Percentiles rank a stretch among this genome's conserved stretches.
Conservation (phyloP, 2,797 vertebrate genomes). For the Morus bassanus region DNA sequence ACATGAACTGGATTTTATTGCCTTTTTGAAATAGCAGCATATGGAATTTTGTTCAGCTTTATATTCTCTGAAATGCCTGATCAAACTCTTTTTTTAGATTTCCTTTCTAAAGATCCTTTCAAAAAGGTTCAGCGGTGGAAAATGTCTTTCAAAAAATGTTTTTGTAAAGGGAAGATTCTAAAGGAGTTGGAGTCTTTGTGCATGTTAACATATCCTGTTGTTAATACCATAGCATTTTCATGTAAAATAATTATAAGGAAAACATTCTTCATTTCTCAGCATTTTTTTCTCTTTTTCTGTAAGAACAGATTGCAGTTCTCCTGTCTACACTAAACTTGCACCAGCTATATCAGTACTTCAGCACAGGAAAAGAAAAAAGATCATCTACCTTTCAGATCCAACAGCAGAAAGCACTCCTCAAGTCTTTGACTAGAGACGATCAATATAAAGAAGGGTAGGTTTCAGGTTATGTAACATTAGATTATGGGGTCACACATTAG, state of each 20-base stretch:
- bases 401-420: neutral
- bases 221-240: neutral
- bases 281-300: neutral
- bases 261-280: neutral
- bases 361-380: neutral
- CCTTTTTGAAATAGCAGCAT: neutral
- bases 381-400: neutral
- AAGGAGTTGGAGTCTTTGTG: neutral
- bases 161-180: neutral
- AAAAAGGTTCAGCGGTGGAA: neutral
- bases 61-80: neutral
- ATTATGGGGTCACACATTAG: neutral
- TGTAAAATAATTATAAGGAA: neutral
- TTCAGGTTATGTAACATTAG: neutral
- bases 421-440: neutral
- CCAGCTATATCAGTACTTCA: slow-evolving; percentile 6
- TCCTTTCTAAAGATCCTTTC: neutral
- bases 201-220: neutral
- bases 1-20: slow-evolving; percentile 9
- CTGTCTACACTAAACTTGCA: neutral
- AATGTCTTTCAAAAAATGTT: neutral
- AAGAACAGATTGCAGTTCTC: neutral
- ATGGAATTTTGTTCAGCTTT: neutral
- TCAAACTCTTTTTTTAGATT: neutral
- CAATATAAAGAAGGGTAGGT: neutral